phyloP scores from a whole-genome alignment of 2,888 invertebrate species.

The Hemithea aestivaria region DNA sequence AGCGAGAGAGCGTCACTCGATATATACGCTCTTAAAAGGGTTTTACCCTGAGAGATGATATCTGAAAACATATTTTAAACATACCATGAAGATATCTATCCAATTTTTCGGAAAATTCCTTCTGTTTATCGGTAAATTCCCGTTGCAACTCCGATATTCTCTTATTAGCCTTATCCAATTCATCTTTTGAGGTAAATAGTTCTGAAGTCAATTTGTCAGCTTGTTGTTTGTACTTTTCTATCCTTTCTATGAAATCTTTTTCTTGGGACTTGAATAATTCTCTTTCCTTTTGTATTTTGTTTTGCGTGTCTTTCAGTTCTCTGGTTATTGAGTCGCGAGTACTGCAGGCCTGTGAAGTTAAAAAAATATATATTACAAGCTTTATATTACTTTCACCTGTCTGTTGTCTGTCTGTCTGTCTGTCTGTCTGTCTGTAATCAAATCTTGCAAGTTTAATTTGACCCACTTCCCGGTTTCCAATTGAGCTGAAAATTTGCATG shows the following conservation, averaged over 20 bases:
- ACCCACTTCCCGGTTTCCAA: too few species aligned
- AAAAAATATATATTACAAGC: not conserved
- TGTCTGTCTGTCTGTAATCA: too few species aligned
- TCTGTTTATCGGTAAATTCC: conserved; percentile 74
- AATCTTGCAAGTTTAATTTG: too few species aligned
- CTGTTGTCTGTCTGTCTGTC: too few species aligned
- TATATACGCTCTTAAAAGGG: too few species aligned
- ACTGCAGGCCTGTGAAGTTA: conserved; percentile 76
- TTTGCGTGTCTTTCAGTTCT: conserved; percentile 76
- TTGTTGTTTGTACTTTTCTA: conserved; percentile 75
- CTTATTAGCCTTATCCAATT: conserved; percentile 74
- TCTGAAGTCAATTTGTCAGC: conserved; percentile 71
- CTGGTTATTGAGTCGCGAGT: conserved; percentile 78
- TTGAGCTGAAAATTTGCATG: too few species aligned
- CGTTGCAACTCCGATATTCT: conserved; percentile 78
- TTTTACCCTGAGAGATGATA: too few species aligned
- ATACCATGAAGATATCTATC: conserved; percentile 64
- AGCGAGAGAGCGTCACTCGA: too few species aligned
- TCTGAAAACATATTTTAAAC: too few species aligned
- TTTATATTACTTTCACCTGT: too few species aligned
- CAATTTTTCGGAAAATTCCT: conserved; percentile 65
- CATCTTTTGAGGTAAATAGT: conserved; percentile 66
- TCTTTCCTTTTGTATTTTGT: conserved; percentile 57
- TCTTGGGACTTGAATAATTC: conserved; percentile 60
- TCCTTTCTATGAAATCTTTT: conserved; percentile 63